A percentile compares a stretch with the other conserved stretches of the same genome.
Evolutionary conservation across 2,113 vertebrate species (phyloP).

Genomic region (Gavialis gangeticus): DNA sequence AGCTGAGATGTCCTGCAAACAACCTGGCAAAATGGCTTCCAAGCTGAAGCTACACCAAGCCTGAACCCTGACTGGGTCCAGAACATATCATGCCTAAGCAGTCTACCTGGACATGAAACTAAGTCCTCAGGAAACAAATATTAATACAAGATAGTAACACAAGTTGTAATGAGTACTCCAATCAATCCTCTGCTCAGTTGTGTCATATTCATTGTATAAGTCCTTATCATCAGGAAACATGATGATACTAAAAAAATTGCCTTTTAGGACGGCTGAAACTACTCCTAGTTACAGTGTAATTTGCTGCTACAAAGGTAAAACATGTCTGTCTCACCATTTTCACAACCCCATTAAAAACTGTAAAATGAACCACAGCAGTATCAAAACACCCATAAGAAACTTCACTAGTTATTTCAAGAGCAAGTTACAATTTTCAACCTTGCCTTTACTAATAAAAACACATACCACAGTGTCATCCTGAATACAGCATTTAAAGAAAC

Average conservation of each 20-base stretch:
- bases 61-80: background rate
- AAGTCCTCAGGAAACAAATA: background rate
- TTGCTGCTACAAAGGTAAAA: background rate
- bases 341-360: background rate
- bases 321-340: background rate
- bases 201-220: too few species aligned
- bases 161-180: background rate
- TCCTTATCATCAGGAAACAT: background rate
- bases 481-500: background rate
- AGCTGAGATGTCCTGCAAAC: too few species aligned
- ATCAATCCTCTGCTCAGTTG: background rate
- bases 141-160: background rate
- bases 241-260: background rate
- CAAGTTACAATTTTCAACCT: background rate
- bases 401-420: background rate
- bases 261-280: background rate
- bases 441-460: background rate
- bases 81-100: background rate
- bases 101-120: background rate
- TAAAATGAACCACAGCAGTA: background rate
- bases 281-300: background rate
- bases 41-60: too few species aligned
- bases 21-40: too few species aligned
- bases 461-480: background rate
- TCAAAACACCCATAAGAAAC: background rate